Conservation (phyloP, 1,140 invertebrate genomes). For the Ruditapes philippinarum region DNA sequence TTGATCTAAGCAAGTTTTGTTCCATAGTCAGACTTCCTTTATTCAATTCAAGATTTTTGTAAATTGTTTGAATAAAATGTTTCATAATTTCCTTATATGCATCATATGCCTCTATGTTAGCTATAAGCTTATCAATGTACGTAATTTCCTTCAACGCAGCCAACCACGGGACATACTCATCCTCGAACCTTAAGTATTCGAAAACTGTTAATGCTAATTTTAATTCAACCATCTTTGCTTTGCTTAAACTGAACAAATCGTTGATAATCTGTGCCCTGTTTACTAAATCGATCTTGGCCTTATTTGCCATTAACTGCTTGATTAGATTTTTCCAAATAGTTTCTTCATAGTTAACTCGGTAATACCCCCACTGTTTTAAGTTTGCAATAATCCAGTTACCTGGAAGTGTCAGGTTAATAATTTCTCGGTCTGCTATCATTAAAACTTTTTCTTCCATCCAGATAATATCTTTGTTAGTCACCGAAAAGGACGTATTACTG, state of each 20-base stretch:
- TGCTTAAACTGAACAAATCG: conserved; percentile 89
- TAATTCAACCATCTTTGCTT: conserved; percentile 29
- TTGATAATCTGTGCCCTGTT: conserved; percentile 95
- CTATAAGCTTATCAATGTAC: neutral
- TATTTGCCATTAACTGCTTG: conserved; percentile 90
- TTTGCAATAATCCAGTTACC: conserved; percentile 93
- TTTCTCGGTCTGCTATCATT: neutral
- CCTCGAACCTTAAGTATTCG: conserved; percentile 27
- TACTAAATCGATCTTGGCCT: conserved; percentile 90
- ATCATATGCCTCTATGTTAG: neutral
- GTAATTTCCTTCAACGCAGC: neutral
- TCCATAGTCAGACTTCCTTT: conserved; percentile 8
- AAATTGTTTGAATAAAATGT: neutral
- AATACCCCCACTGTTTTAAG: conserved; percentile 94
- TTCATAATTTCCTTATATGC: neutral
- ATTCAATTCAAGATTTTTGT: neutral
- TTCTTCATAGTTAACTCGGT: conserved; percentile 94
- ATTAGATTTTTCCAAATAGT: conserved; percentile 92
- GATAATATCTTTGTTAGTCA: conserved; percentile 54
- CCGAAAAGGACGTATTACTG: neutral
- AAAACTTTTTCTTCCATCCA: conserved; percentile 55
- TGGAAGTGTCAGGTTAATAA: neutral
- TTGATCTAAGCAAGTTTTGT: neutral
- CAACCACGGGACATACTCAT: conserved; percentile 44
- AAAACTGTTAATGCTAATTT: conserved; percentile 19